Evolutionary conservation across 2,797 vertebrate genomes (phyloP).

Genomic region (Cirrhinus molitorella): DNA sequence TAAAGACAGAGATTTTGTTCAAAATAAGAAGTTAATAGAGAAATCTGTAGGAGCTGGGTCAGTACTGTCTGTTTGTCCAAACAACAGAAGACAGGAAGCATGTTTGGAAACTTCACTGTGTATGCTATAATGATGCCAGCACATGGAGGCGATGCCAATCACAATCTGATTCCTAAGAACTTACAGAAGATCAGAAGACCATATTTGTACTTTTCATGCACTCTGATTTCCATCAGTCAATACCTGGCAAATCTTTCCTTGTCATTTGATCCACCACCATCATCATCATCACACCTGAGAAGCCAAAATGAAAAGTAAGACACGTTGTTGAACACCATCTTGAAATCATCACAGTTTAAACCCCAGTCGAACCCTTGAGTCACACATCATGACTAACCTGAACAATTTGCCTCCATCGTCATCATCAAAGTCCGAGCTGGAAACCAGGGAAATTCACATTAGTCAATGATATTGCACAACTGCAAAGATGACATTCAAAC

Average conservation of each 20-base stretch:
- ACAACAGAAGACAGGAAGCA: not conserved
- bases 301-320: constrained; percentile 29
- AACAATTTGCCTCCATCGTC: constrained; percentile 91
- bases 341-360: not conserved
- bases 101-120: not conserved
- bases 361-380: not conserved
- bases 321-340: not conserved
- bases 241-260: constrained; percentile 99
- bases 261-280: constrained; percentile 85
- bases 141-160: not conserved
- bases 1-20: not conserved
- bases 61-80: not conserved
- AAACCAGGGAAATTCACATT: constrained; percentile 20
- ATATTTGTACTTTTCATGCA: not conserved
- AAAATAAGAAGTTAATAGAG: not conserved
- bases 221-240: constrained; percentile 52
- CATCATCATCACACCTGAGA: constrained; percentile 93
- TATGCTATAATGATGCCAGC: not conserved
- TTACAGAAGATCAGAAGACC: too few species aligned
- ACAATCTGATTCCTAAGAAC: not conserved
- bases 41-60: not conserved
- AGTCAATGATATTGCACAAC: constrained; percentile 33
- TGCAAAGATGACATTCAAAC: not conserved
- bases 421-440: constrained; percentile 93
- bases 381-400: constrained; percentile 78